A percentile compares a stretch with the other conserved stretches of the same genome.
phyloP scores from a whole-genome alignment of 2,113 vertebrate genomes.

The Aythya baeri region DNA sequence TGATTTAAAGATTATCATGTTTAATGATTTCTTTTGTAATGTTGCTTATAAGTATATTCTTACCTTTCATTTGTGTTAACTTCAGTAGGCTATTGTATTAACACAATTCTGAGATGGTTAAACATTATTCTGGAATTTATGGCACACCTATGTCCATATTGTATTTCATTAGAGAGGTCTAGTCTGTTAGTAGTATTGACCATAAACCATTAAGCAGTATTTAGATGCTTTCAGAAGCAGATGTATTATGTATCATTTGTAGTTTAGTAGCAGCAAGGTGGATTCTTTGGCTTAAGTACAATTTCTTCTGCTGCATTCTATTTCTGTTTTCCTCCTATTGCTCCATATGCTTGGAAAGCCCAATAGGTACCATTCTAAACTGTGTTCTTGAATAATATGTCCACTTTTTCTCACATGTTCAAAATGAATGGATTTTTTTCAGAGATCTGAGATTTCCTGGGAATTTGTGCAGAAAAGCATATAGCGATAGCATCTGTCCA shows the following conservation, averaged over 20 bases:
- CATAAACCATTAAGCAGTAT: not conserved
- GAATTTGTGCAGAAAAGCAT: not conserved
- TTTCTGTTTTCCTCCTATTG: rapidly evolving
- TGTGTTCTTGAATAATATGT: rapidly evolving
- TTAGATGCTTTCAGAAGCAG: not conserved
- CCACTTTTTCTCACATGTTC: not conserved
- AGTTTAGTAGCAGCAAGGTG: not conserved
- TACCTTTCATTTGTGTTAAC: not conserved
- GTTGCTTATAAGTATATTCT: not conserved
- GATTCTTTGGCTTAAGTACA: not conserved
- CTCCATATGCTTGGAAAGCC: not conserved
- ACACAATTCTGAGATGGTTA: not conserved
- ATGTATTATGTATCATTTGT: not conserved
- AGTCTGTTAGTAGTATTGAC: not conserved
- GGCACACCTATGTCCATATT: not conserved
- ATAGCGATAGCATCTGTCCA: constrained; percentile 18
- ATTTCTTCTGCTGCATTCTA: not conserved
- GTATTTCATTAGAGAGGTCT: not conserved
- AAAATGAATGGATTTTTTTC: not conserved
- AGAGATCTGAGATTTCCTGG: constrained; percentile 24
- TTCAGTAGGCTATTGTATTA: not conserved
- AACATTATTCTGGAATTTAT: not conserved
- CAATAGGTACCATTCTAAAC: not conserved
- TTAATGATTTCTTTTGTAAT: not conserved
- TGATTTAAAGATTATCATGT: not conserved